Conservation (phyloP, 2,888 invertebrate genomes). For the Bibio marci region DNA sequence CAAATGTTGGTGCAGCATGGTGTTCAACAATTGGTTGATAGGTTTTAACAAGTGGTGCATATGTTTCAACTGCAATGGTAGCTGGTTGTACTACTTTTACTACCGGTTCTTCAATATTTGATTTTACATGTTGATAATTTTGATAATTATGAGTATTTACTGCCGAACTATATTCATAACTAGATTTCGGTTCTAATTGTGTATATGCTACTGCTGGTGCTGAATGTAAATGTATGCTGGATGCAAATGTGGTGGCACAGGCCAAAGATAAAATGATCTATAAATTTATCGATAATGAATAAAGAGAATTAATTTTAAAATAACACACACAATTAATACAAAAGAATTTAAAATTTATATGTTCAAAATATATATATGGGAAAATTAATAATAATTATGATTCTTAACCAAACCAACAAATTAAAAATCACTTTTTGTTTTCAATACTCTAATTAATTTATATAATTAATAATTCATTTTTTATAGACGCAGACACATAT, state of each 20-base stretch:
- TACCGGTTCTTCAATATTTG: not conserved
- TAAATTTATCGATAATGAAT: too few species aligned
- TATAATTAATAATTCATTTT: too few species aligned
- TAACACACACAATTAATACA: not conserved
- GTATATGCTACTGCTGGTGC: not conserved
- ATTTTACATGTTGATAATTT: conserved; percentile 1
- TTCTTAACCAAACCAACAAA: too few species aligned
- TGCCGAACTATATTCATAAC: conserved; percentile 3
- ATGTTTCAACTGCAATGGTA: not conserved
- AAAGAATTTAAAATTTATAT: too few species aligned
- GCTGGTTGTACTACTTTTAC: not conserved
- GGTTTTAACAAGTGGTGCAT: not conserved
- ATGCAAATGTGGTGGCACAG: too few species aligned
- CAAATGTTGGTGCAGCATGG: not conserved
- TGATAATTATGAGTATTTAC: conserved; percentile 1
- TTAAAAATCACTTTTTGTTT: too few species aligned
- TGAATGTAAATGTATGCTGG: not conserved
- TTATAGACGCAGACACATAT: too few species aligned
- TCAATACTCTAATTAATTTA: too few species aligned
- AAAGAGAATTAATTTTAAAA: not conserved
- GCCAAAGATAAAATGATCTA: too few species aligned
- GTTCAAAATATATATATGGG: too few species aligned
- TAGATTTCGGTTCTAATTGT: not conserved
- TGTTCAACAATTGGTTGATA: not conserved
- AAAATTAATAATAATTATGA: too few species aligned